These are phyloP conservation scores for Lycodopsis pacificus DNA, from an alignment of 2,797 vertebrate genomes.

Conservation along the genomic window DNA sequence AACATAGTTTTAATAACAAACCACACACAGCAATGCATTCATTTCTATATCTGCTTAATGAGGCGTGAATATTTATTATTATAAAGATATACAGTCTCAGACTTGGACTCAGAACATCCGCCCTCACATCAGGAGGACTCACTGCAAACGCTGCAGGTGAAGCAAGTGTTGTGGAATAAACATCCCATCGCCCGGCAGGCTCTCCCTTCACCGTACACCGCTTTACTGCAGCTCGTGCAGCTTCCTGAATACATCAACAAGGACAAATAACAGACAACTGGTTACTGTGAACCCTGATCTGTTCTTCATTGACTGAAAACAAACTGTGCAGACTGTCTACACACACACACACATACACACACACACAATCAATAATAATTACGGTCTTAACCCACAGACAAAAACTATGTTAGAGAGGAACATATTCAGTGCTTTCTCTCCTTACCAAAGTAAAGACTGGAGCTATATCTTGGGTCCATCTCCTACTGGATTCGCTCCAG, in stretches of 20 bases:
- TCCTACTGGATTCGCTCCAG: conserved; percentile 17
- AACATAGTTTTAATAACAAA: not conserved
- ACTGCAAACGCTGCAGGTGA: conserved; percentile 88
- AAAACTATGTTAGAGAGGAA: not conserved
- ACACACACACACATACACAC: not conserved
- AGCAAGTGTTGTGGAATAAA: conserved; percentile 88
- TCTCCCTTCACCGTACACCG: conserved; percentile 38
- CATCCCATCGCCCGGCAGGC: conserved; percentile 91
- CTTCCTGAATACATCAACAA: conserved; percentile 55
- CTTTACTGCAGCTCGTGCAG: conserved; percentile 65
- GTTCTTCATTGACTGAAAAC: conserved; percentile 2
- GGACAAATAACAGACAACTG: not conserved
- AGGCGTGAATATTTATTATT: not conserved
- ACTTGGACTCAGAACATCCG: not conserved
- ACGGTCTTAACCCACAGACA: not conserved
- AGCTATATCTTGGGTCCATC: conserved; percentile 52
- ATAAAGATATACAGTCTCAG: not conserved
- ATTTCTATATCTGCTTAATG: not conserved
- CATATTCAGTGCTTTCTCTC: not conserved
- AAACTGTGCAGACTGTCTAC: not conserved
- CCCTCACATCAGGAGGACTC: conserved; percentile 39
- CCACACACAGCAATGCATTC: not conserved
- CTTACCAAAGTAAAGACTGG: conserved; percentile 65
- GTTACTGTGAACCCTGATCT: not conserved
- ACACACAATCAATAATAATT: not conserved